Conservation (phyloP, 1,140 invertebrate genomes). For the Cyclina sinensis region DNA sequence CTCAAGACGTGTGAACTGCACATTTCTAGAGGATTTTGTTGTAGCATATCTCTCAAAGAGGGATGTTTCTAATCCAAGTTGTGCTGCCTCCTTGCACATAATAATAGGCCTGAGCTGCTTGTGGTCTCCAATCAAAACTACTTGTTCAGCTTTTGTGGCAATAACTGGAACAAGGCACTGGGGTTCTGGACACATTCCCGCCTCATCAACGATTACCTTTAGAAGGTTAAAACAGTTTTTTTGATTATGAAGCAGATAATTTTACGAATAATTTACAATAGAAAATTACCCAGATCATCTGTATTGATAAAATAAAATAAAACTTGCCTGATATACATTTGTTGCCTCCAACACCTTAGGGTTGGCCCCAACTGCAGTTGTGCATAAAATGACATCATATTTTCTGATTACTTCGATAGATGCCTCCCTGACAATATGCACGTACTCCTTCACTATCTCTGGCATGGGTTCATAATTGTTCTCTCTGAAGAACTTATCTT, state of each 20-base stretch:
- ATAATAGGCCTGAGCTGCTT: constrained; percentile 81
- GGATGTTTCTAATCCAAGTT: constrained; percentile 77
- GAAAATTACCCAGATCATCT: too few species aligned
- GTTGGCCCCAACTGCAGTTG: constrained; percentile 70
- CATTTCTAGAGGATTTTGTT: neutral
- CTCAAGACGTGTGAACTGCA: constrained; percentile 32
- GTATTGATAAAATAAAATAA: too few species aligned
- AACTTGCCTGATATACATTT: constrained; percentile 62
- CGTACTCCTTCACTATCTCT: constrained; percentile 64
- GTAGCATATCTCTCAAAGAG: constrained; percentile 79
- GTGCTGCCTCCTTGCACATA: constrained; percentile 70
- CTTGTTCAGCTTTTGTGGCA: constrained; percentile 71
- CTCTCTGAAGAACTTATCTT: constrained; percentile 67
- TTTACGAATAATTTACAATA: too few species aligned
- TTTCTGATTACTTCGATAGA: constrained; percentile 67
- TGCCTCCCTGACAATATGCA: constrained; percentile 66
- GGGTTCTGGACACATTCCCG: constrained; percentile 81
- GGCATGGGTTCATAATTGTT: constrained; percentile 18
- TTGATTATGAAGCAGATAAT: too few species aligned
- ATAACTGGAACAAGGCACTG: constrained; percentile 79
- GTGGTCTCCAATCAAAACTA: constrained; percentile 82
- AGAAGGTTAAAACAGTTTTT: neutral
- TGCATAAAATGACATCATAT: constrained; percentile 74
- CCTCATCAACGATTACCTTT: constrained; percentile 78
- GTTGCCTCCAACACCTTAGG: constrained; percentile 62